Evolutionary conservation across 2,888 invertebrate species (phyloP), one percentile per base, ranked within the genome.

Genomic region (Octonoba sinensis): DNA sequence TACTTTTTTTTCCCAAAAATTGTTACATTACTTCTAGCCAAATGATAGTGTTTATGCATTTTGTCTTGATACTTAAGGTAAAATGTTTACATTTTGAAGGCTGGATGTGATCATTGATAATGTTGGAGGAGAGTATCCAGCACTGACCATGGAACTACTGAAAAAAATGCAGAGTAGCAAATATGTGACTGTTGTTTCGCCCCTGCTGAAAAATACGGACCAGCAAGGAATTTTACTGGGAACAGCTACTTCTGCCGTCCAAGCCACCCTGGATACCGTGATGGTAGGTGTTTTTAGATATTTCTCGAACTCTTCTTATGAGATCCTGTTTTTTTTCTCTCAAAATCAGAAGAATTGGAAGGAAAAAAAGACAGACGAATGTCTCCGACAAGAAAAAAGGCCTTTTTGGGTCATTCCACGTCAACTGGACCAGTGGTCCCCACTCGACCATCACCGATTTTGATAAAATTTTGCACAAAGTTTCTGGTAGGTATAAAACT

Each of bases 31-130:
- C n/a, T n/a, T n/a, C 49, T n/a, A 51, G 51, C 51, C 51, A 51
- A 51, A 11, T 3, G 22, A 57, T 20, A 22, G 6, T 59, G 22
- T 59, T 12, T 24, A 22, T 24, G 15, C 8, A 36, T 36, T 3
- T 59, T 24, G 20, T 59, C 3, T 6, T 36, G 11, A 36, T 11
- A 11, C 36, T 36, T 36, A 36, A 8, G 11, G 8, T 36, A 88
- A 89, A 87, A 22, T 59, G 56, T n/a, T 54, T 15, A 11, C 49
- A 11, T 24, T 18, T 88, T 89, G 36, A 86, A 93, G 93, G 66
- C 95, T 93, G 89, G 94, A 95, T 87, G 92, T 94, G 72, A 93
- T 97, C 85, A 88, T 97, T 79, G 96, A 97, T 89, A 93, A 95
- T 86, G 93, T 94, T 70, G 87, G 86, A 13, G 84, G 86, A 12